Conservation (phyloP, 1,140 invertebrate genomes). For the Hesperophylax magnus region DNA sequence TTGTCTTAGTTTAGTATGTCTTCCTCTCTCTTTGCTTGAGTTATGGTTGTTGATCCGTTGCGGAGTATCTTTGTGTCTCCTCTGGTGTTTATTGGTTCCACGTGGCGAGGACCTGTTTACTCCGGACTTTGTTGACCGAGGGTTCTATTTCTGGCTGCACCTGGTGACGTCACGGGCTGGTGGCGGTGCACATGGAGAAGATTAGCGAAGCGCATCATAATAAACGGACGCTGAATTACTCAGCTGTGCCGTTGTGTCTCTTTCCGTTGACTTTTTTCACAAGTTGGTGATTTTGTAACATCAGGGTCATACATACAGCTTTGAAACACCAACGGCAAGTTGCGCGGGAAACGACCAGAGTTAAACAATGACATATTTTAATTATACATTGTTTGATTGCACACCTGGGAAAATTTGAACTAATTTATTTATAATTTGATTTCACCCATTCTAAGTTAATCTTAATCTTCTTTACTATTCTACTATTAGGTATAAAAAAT, state of each 20-base stretch:
- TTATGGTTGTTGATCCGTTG: no score
- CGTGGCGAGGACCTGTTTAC: constrained; percentile 12
- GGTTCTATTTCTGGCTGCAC: constrained; percentile 5
- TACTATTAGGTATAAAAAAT: no score
- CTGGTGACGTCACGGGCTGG: constrained; percentile 13
- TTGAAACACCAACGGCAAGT: no score
- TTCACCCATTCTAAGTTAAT: no score
- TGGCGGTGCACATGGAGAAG: not conserved
- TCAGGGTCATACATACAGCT: not conserved
- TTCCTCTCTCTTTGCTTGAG: no score
- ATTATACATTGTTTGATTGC: no score
- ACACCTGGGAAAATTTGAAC: no score
- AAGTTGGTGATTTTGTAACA: constrained; percentile 12
- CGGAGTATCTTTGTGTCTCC: not conserved
- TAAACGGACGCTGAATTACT: constrained; percentile 5
- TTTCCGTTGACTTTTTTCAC: not conserved
- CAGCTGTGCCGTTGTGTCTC: not conserved
- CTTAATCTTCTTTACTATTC: no score
- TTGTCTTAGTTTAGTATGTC: no score
- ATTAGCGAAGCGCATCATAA: constrained; percentile 22
- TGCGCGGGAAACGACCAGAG: no score
- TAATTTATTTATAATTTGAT: no score
- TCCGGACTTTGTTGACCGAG: not conserved
- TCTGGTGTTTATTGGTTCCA: not conserved
- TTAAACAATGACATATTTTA: no score